Conservation (phyloP, 53 echinoderm and acorn worm species). For the Temnopleurus reevesii region DNA sequence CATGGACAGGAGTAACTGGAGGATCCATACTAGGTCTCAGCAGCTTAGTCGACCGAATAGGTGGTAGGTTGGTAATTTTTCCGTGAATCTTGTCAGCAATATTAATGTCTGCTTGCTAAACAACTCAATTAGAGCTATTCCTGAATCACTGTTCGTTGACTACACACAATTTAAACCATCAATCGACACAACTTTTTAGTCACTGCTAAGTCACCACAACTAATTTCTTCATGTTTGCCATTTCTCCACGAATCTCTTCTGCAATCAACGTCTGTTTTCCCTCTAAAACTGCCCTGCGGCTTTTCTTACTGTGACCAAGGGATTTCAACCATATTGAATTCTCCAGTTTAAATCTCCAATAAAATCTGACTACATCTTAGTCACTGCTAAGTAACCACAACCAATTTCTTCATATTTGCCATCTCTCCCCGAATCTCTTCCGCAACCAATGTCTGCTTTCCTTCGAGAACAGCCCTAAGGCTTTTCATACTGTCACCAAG, state of each 20-base stretch:
- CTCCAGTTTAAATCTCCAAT: too few species aligned
- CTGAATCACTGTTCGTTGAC: too few species aligned
- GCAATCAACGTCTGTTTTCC: slow-evolving; percentile 59
- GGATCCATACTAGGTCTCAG: too few species aligned
- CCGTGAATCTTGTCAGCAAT: too few species aligned
- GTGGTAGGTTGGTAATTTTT: too few species aligned
- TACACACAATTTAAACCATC: too few species aligned
- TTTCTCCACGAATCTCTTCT: slow-evolving; percentile 37
- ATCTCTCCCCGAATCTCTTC: slow-evolving; percentile 66
- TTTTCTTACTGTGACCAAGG: slow-evolving; percentile 31
- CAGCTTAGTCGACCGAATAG: too few species aligned
- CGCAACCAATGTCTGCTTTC: slow-evolving; percentile 62
- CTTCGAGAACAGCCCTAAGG: slow-evolving; percentile 62
- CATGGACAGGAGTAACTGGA: too few species aligned
- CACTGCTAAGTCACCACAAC: not conserved
- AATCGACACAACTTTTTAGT: too few species aligned
- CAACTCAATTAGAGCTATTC: too few species aligned
- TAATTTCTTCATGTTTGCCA: not conserved
- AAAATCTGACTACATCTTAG: too few species aligned
- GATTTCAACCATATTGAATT: not conserved
- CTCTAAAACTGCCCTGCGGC: slow-evolving; percentile 52
- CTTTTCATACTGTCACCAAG: slow-evolving; percentile 53
- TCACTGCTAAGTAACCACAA: slow-evolving; percentile 67
- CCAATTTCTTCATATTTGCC: slow-evolving; percentile 69
- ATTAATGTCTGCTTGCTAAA: too few species aligned